Evolutionary conservation across 2,888 invertebrate species (phyloP).

Genomic region (Ophonus ardosiacus): DNA sequence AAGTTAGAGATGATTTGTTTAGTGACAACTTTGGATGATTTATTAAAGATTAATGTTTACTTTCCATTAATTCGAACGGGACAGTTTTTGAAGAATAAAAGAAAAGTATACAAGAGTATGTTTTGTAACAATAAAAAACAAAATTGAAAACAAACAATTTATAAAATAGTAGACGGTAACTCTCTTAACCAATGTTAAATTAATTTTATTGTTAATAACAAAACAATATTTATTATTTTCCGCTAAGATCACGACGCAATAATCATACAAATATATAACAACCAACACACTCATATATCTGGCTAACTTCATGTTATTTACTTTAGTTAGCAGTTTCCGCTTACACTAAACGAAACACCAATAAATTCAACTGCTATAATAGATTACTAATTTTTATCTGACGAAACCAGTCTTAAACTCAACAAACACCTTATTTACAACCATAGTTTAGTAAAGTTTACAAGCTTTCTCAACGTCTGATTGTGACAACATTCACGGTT

Average conservation of each 20-base stretch:
- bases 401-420: background rate
- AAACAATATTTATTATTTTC: too few species aligned
- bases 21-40: constrained; percentile 23
- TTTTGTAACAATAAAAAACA: too few species aligned
- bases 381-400: background rate
- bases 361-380: background rate
- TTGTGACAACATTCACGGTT: constrained; percentile 42
- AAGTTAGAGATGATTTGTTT: constrained; percentile 22
- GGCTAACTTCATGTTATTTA: background rate
- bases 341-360: background rate
- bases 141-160: too few species aligned
- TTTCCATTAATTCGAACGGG: too few species aligned
- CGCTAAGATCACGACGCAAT: background rate
- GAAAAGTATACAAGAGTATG: too few species aligned
- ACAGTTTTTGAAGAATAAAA: too few species aligned
- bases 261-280: background rate
- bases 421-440: constrained; percentile 37
- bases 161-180: too few species aligned
- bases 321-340: background rate
- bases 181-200: too few species aligned
- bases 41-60: background rate
- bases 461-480: constrained; percentile 28
- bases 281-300: background rate
- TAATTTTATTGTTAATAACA: too few species aligned
- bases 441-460: constrained; percentile 28